A percentile compares a stretch with the other conserved stretches of the same genome.
Conservation (phyloP, 2,113 vertebrate species). For the Pangasianodon hypophthalmus region DNA sequence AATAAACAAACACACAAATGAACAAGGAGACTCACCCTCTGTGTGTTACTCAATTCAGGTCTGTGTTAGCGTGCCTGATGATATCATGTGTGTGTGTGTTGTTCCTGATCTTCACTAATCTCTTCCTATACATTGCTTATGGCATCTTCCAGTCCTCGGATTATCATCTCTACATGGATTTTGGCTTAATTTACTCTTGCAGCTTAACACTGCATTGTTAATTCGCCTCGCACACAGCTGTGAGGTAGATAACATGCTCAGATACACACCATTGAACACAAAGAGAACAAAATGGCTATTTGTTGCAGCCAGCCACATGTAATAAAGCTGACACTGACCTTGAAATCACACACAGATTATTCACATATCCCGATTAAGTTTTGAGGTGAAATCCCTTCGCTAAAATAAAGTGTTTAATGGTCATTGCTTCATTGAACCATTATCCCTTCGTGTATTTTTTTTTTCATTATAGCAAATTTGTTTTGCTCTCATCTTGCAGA, state of each 20-base stretch:
- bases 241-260: neutral
- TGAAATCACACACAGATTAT: neutral
- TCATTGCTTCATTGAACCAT: neutral
- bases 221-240: neutral
- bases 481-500: neutral
- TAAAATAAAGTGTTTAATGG: neutral
- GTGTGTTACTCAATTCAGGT: neutral
- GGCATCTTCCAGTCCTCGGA: neutral
- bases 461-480: neutral
- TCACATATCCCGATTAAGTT: neutral
- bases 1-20: neutral
- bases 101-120: neutral
- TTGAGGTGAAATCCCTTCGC: neutral
- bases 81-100: neutral
- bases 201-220: neutral
- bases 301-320: neutral
- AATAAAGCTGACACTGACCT: neutral
- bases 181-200: neutral
- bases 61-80: neutral
- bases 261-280: neutral
- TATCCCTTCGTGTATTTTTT: neutral
- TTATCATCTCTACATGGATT: slow-evolving; percentile 6
- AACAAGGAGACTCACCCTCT: neutral
- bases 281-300: neutral
- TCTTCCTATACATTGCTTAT: neutral